Evolutionary conservation across 2,888 invertebrate species (phyloP), one percentile per base, ranked within the genome.

Genomic region (Thereva nobilitata): DNA sequence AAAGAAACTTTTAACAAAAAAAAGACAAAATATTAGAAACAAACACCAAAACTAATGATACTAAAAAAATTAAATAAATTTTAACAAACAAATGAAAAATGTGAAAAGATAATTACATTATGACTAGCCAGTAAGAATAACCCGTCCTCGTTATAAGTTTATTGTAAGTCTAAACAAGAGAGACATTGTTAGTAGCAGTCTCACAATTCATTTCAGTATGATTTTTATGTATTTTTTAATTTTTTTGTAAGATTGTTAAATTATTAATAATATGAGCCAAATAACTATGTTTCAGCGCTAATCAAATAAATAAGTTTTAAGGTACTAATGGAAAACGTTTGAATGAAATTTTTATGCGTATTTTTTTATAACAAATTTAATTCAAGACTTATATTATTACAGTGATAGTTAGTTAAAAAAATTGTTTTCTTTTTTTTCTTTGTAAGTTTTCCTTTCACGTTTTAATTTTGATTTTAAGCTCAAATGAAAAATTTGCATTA

Each of bases 31-130:
- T 23, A 61, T 50, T 50, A 40, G 61, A 61, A 61, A 61, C 61
- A 61, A 61, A 61, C 61, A 61, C 61, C 61, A 61, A 61, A 61
- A 61, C 61, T 61, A 61, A 61, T 61, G 41, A 61, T 50, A 61
- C 61, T 61, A 61, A 61, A 61, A 41, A 61, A 23, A 23, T 23
- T 50, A 50, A 61, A 50, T 40, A 34, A 50, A 40, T 38, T 37
- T 53, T n/a, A 53, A 6, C 37, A 53, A 37, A 37, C 8, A 41
- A 44, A 40, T 45, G 61, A 50, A 50, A 23, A 38, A 34, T 40
- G 41, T 23, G 9, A 50, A 50, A 41, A 49, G 49, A 23, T 50
- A 61, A 61, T 41, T 50, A 23, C 2, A 23, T 23, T 23, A 23
- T 23, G 23, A 23, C 23, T 23, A 23, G 23, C 23, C 23, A 23